Percentiles rank a stretch among this genome's conserved stretches.
Conservation (phyloP, 2,113 vertebrate genomes). For the Microtus ochrogaster region DNA sequence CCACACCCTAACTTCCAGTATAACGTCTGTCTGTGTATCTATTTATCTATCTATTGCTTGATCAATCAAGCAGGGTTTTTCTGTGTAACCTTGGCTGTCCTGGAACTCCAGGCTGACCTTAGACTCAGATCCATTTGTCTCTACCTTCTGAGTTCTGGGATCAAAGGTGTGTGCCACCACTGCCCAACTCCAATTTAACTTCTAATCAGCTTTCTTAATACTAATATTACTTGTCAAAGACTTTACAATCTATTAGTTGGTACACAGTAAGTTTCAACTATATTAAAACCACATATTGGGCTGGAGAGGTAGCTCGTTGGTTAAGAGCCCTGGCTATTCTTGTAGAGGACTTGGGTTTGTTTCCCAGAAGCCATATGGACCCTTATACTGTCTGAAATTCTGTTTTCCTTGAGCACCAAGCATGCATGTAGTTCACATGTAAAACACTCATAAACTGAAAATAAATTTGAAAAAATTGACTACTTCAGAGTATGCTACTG, state of each 20-base stretch:
- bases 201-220: conserved; percentile 38
- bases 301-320: background rate
- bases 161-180: background rate
- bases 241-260: conserved; percentile 12
- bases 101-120: background rate
- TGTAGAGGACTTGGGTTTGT: too few species aligned
- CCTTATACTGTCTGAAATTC: too few species aligned
- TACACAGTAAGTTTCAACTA: conserved; percentile 39
- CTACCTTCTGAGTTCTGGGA: background rate
- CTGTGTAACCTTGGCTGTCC: too few species aligned
- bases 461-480: background rate
- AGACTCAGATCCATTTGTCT: background rate
- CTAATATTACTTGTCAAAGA: conserved; percentile 38
- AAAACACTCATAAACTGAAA: background rate
- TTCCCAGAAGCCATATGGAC: too few species aligned
- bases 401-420: too few species aligned
- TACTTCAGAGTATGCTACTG: conserved; percentile 40
- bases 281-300: conserved; percentile 22
- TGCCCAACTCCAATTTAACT: background rate
- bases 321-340: background rate
- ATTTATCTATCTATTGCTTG: too few species aligned
- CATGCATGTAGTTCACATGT: background rate
- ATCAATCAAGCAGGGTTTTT: too few species aligned
- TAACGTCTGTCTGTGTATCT: background rate
- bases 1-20: background rate